Evolutionary conservation across 2,797 vertebrate species (phyloP).

Genomic region (Mastacembelus armatus): DNA sequence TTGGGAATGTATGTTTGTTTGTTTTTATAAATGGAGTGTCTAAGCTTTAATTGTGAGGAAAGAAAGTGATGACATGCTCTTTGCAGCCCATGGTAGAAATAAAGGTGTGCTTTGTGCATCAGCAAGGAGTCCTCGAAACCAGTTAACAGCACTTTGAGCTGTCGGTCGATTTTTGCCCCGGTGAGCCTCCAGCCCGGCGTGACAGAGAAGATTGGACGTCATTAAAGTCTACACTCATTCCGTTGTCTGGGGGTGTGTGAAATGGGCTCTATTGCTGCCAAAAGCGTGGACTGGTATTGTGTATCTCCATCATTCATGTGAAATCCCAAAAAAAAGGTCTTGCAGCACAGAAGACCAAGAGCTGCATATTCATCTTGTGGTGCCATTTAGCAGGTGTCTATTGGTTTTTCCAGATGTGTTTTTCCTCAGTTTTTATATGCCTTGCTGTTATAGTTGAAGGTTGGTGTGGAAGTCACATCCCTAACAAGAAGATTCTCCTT

Average conservation of each 20-base stretch:
- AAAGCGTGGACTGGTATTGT: slow-evolving; percentile 66
- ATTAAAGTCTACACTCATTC: slow-evolving; percentile 77
- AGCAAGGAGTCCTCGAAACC: slow-evolving; percentile 68
- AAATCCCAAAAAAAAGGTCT: slow-evolving; percentile 52
- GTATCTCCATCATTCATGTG: slow-evolving; percentile 67
- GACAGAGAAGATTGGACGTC: slow-evolving; percentile 84
- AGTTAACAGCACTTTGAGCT: slow-evolving; percentile 80
- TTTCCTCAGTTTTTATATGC: slow-evolving; percentile 14
- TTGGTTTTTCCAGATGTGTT: slow-evolving; percentile 56
- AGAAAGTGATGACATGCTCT: slow-evolving; percentile 47
- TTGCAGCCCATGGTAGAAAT: slow-evolving; percentile 59
- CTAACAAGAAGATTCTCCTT: slow-evolving; percentile 78
- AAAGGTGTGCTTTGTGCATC: slow-evolving; percentile 71
- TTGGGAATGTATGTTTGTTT: slow-evolving; percentile 27
- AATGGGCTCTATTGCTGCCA: slow-evolving; percentile 75
- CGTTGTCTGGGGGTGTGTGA: slow-evolving; percentile 68
- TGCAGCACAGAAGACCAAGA: slow-evolving; percentile 16
- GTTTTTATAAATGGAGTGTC: slow-evolving; percentile 10
- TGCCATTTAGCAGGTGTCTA: slow-evolving; percentile 55
- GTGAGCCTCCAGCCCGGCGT: slow-evolving; percentile 79
- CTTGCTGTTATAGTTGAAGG: slow-evolving; percentile 50
- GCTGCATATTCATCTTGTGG: slow-evolving; percentile 62
- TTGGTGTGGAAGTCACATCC: slow-evolving; percentile 43
- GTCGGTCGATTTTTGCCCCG: slow-evolving; percentile 77
- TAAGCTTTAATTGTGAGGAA: slow-evolving; percentile 49